Conservation (phyloP, 2,888 invertebrate genomes). For the Drosophila tanythrix region DNA sequence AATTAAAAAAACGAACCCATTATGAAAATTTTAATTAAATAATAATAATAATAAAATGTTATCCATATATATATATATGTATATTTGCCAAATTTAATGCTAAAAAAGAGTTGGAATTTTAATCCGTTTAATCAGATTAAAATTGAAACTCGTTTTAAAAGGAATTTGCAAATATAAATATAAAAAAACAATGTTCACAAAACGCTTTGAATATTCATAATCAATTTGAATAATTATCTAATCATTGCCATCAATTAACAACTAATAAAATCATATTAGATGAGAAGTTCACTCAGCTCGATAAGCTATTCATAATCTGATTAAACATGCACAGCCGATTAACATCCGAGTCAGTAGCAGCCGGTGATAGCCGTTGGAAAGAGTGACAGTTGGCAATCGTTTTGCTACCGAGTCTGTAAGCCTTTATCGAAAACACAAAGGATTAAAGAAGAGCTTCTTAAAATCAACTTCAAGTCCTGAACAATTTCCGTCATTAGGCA, state of each 20-base stretch:
- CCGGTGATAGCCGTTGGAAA: background rate
- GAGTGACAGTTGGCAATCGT: slow-evolving; percentile 6
- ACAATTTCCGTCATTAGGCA: slow-evolving; percentile 62
- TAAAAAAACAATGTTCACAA: too few species aligned
- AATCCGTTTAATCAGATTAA: background rate
- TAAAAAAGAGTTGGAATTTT: background rate
- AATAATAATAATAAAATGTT: background rate
- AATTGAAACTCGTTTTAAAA: background rate
- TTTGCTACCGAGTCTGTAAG: slow-evolving; percentile 3
- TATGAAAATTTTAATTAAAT: background rate
- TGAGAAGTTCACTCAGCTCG: background rate
- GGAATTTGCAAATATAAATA: background rate
- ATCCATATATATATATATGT: background rate
- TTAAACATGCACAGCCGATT: slow-evolving; percentile 8
- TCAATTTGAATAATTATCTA: background rate
- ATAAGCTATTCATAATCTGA: slow-evolving; percentile 4
- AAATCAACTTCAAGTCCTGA: slow-evolving; percentile 13
- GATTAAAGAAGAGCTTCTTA: background rate
- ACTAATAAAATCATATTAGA: slow-evolving; percentile 2
- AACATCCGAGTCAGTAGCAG: background rate
- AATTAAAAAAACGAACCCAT: background rate
- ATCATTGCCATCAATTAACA: background rate
- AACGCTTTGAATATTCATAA: background rate
- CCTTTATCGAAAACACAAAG: slow-evolving; percentile 12
- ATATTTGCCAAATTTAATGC: background rate